phyloP scores from a whole-genome alignment of 2,888 invertebrate genomes.

The Margaritifera margaritifera region DNA sequence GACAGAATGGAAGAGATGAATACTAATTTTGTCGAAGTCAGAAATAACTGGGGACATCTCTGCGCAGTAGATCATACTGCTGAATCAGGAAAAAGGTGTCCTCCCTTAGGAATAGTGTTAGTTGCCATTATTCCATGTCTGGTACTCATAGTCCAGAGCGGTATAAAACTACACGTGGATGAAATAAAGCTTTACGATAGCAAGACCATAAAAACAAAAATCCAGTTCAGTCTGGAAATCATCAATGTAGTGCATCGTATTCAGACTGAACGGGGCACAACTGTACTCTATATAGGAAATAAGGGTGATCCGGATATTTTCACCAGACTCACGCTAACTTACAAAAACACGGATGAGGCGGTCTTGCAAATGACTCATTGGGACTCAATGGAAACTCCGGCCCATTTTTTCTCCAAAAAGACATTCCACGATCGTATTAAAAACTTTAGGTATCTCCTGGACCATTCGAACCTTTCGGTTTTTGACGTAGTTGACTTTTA shows the following conservation, averaged over 20 bases:
- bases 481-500: slow-evolving; percentile 42
- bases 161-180: neutral
- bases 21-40: too few relatives aligned
- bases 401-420: slow-evolving; percentile 8
- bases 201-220: slow-evolving; percentile 3
- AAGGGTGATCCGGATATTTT: slow-evolving; percentile 24
- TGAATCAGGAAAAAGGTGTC: slow-evolving; percentile 4
- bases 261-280: slow-evolving; percentile 57
- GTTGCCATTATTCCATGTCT: slow-evolving; percentile 11
- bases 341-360: slow-evolving; percentile 26
- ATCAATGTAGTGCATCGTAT: slow-evolving; percentile 46
- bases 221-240: slow-evolving; percentile 50
- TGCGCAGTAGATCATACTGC: neutral
- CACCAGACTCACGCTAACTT: slow-evolving; percentile 15
- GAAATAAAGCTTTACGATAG: neutral
- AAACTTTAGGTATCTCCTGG: slow-evolving; percentile 7
- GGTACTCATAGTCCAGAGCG: neutral
- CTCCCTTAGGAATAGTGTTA: slow-evolving; percentile 5
- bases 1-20: too few relatives aligned
- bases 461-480: slow-evolving; percentile 22
- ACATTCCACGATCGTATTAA: neutral
- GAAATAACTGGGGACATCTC: too few relatives aligned
- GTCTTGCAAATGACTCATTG: slow-evolving; percentile 25
- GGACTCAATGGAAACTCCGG: slow-evolving; percentile 8
- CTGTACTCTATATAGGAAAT: slow-evolving; percentile 51